Conservation (phyloP, 1,140 invertebrate genomes). For the Trichonephila clavata region DNA sequence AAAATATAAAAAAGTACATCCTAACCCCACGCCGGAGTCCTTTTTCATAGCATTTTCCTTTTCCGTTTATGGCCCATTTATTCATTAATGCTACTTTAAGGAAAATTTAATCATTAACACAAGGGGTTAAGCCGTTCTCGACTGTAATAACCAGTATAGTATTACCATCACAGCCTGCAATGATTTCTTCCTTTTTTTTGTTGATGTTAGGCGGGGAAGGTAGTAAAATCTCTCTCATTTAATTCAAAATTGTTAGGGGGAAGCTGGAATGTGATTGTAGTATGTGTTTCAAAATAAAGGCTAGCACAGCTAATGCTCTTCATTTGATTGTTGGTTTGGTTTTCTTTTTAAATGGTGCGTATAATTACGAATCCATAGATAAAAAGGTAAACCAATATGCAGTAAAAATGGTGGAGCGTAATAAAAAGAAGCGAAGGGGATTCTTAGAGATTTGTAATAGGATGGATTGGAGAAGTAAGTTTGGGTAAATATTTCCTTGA, state of each 20-base stretch:
- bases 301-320: background rate
- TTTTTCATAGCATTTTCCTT: constrained; percentile 41
- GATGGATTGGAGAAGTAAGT: background rate
- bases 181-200: background rate
- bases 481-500: background rate
- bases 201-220: background rate
- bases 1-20: constrained; percentile 1
- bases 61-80: constrained; percentile 63
- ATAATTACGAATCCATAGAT: background rate
- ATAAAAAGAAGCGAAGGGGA: background rate
- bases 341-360: constrained; percentile 11
- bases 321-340: constrained; percentile 20
- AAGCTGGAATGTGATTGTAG: background rate
- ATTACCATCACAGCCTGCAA: background rate
- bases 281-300: background rate
- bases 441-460: background rate
- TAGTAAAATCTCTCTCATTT: constrained; percentile 43
- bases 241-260: constrained; percentile 12
- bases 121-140: constrained; percentile 26
- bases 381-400: constrained; percentile 5
- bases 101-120: constrained; percentile 65
- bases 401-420: background rate
- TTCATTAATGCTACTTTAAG: constrained; percentile 69
- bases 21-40: background rate
- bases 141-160: constrained; percentile 12